phyloP scores from a whole-genome alignment of 2,797 vertebrate species.

The Euthynnus affinis region DNA sequence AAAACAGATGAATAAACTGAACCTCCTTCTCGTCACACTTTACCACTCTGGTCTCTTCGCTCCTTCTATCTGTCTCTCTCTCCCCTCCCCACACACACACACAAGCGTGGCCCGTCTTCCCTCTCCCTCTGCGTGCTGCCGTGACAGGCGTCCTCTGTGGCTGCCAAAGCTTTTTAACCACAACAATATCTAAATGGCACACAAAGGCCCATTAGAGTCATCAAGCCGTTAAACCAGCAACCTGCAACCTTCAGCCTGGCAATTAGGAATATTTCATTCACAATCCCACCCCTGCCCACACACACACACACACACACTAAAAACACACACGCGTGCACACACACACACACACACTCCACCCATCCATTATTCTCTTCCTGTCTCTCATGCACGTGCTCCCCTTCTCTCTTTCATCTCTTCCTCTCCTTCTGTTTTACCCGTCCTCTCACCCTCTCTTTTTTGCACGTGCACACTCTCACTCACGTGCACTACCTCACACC shows the following conservation, averaged over 20 bases:
- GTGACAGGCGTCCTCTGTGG: constrained; percentile 60
- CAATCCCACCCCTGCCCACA: not conserved
- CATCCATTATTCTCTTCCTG: constrained; percentile 44
- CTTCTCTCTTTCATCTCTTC: constrained; percentile 51
- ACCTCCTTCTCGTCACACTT: constrained; percentile 8
- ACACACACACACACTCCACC: not conserved
- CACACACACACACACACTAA: constrained; percentile 15
- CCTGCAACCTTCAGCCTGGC: constrained; percentile 64
- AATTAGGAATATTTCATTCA: constrained; percentile 69
- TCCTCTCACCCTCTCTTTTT: constrained; percentile 23
- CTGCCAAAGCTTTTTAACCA: constrained; percentile 75
- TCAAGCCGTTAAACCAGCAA: constrained; percentile 71
- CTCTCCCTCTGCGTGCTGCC: constrained; percentile 30
- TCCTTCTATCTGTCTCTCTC: not conserved
- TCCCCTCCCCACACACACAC: constrained; percentile 7
- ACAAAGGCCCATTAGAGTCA: constrained; percentile 74
- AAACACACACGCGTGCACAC: constrained; percentile 9
- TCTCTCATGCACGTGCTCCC: constrained; percentile 41
- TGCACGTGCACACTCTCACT: constrained; percentile 35
- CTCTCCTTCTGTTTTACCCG: constrained; percentile 27
- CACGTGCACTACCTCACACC: constrained; percentile 47
- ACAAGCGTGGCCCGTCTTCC: constrained; percentile 6
- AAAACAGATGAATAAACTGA: not conserved
- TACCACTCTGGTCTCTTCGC: not conserved
- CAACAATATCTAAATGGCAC: constrained; percentile 74